Evolutionary conservation across 2,797 vertebrate genomes (phyloP).

Genomic region (Rhyacichthys aspro): DNA sequence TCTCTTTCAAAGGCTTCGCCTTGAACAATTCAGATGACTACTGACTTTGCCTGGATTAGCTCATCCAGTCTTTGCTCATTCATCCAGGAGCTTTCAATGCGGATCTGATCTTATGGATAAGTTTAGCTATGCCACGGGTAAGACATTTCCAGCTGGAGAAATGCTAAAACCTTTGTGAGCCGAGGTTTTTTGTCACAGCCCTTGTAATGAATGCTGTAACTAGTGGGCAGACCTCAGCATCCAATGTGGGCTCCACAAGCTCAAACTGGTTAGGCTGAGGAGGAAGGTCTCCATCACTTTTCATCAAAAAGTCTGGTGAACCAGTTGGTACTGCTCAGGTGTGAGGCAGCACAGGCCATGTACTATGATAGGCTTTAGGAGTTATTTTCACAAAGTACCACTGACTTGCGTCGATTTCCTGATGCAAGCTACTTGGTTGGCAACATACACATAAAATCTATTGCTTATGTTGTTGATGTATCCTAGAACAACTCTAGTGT

Average conservation of each 20-base stretch:
- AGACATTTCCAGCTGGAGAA: slow-evolving; percentile 3
- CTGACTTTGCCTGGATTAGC: not conserved
- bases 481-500: no score
- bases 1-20: slow-evolving; percentile 10
- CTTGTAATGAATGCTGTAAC: not conserved
- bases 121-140: not conserved
- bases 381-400: no score
- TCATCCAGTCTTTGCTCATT: not conserved
- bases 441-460: no score
- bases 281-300: no score
- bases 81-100: not conserved
- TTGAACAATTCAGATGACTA: slow-evolving; percentile 1
- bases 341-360: not conserved
- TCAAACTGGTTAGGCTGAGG: no score
- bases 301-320: no score
- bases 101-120: slow-evolving; percentile 11
- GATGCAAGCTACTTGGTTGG: no score
- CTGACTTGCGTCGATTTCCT: no score
- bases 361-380: not conserved
- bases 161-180: not conserved
- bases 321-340: no score
- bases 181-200: not conserved
- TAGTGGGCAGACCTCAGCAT: not conserved
- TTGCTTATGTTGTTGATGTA: no score
- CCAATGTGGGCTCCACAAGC: no score